Conservation (phyloP, 2,113 vertebrate genomes). For the Oxygymnocypris stewartii region DNA sequence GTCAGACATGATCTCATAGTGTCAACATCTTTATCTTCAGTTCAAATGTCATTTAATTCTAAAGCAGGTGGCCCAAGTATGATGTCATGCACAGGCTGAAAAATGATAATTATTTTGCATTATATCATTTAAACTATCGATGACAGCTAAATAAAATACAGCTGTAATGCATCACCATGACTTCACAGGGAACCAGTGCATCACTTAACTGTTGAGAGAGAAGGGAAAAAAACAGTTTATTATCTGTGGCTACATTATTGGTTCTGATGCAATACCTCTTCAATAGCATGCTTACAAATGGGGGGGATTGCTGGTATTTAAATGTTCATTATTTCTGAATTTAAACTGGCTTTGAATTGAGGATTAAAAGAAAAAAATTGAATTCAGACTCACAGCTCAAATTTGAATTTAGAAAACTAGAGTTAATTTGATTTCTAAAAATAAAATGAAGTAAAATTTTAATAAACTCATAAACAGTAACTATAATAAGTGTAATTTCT, state of each 20-base stretch:
- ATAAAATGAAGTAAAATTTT: too few relatives aligned
- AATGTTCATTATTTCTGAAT: neutral
- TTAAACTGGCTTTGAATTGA: neutral
- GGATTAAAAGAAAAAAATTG: neutral
- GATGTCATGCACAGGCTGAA: constrained; percentile 15
- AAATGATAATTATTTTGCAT: neutral
- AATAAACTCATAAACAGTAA: neutral
- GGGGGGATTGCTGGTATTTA: neutral
- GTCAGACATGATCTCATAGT: constrained; percentile 44
- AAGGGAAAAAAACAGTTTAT: neutral
- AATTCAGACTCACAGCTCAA: neutral
- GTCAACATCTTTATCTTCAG: constrained; percentile 28
- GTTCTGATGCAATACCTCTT: constrained; percentile 32
- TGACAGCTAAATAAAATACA: constrained; percentile 43
- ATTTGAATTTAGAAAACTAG: too few relatives aligned
- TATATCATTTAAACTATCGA: constrained; percentile 34
- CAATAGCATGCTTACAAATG: neutral
- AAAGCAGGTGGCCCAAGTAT: constrained; percentile 21
- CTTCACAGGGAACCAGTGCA: neutral
- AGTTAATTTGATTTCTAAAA: neutral
- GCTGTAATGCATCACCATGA: neutral
- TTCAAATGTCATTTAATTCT: constrained; percentile 14
- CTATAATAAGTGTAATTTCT: neutral
- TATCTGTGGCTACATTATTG: neutral
- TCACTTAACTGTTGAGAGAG: neutral